These are phyloP conservation scores for Calosoma granatense DNA, from an alignment of 1,140 invertebrate genomes.

Conservation along the genomic window DNA sequence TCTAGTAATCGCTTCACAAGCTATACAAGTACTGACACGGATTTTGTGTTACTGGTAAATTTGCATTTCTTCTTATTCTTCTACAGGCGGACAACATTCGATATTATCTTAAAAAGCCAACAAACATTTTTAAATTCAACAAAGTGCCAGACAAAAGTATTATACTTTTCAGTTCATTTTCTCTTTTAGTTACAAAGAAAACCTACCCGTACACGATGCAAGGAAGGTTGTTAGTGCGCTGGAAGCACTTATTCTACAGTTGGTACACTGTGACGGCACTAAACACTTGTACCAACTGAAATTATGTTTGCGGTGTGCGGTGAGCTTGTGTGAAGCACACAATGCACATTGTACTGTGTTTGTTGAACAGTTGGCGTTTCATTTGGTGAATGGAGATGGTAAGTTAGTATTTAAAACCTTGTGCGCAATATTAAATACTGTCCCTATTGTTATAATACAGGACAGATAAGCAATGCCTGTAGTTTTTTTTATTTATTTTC, in stretches of 20 bases:
- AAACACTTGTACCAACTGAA: conserved; percentile 48
- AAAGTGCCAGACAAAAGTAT: not conserved
- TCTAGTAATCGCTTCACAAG: conserved; percentile 53
- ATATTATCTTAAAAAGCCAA: too few relatives aligned
- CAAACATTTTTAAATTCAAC: too few relatives aligned
- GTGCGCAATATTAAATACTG: not conserved
- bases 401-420: conserved; percentile 14
- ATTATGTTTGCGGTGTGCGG: conserved; percentile 55
- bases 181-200: conserved; percentile 50
- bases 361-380: conserved; percentile 50
- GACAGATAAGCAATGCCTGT: not conserved
- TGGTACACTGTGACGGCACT: conserved; percentile 37
- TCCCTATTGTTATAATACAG: not conserved
- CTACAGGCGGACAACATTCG: too few relatives aligned
- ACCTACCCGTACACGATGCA: conserved; percentile 47
- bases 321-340: conserved; percentile 52
- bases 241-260: conserved; percentile 59
- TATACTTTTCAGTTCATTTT: conserved; percentile 5
- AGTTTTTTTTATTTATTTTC: too few relatives aligned
- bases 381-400: conserved; percentile 36
- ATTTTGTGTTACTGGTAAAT: conserved; percentile 55
- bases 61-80: not conserved
- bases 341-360: conserved; percentile 49
- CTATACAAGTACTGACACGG: conserved; percentile 54
- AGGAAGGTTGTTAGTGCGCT: conserved; percentile 48